Base-by-base conservation (phyloP, 2,113 vertebrate genomes). In the Notarius quadriscutis region DNA sequence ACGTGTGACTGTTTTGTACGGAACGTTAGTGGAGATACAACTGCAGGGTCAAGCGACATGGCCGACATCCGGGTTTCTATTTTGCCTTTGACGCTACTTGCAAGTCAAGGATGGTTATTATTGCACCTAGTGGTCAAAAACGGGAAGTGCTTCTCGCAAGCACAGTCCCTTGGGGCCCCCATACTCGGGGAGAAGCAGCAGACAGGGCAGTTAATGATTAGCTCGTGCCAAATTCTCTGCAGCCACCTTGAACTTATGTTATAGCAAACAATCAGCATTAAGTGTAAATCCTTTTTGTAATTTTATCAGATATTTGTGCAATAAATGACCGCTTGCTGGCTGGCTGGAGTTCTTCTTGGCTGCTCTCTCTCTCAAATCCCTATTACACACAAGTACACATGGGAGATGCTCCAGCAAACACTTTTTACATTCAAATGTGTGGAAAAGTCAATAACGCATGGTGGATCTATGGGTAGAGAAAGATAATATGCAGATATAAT, bases 401-500 rank as follows among this genome's bases (percentile, higher is more conserved):
- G 18, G 22, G n/a, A 57, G 51, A 57, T 10, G 0, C 51, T 57
- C 4, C 77, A 57, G 77, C 53, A 79, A 79, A 79, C 77, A 79
- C 50, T 78, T 78, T 78, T 78, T 25, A 25, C 20, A 75, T 77
- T 77, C 22, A 53, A 15, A 55, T 12, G 2, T 30, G n/a, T 20
- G n/a, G 77, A 80, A 57, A 55, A 30, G 51, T 80, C 77, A 80
- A 58, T 80, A 80, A 27, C 20, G 2, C 72, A 78, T 57, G 25
- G 34, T 8, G 15, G 51, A 79, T 57, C 11, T 17, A 7, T 27
- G 51, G 4, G 25, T 7, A 53, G 77, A 79, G 53, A 57, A 55
- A 1, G 7, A 55, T 7, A 30, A 79, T 57, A 57, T 17, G 8
- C 77, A 27, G 74, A 25, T 20, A 77, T 25, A 53, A 51, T 22